A percentile compares a stretch with the other conserved stretches of the same genome.
These are phyloP conservation scores for Steinernema carpocapsae DNA, from an alignment of 2,888 invertebrate genomes.

Conservation along the genomic window DNA sequence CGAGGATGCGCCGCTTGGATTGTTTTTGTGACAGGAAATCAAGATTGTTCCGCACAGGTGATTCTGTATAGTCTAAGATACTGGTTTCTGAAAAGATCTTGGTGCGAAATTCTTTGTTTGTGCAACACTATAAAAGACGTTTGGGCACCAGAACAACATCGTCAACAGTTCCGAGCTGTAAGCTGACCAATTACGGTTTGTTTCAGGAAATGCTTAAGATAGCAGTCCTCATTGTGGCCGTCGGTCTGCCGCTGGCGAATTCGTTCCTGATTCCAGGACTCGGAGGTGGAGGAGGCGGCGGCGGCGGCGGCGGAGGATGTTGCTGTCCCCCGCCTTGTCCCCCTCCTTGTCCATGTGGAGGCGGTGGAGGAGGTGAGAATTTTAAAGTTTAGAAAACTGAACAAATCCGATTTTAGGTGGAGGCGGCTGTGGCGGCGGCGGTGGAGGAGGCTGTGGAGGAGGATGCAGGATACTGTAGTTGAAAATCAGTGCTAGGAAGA, in stretches of 20 bases:
- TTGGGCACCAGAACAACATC: background rate
- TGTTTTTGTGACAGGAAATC: background rate
- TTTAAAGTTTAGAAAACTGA: too few species aligned
- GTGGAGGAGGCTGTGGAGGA: background rate
- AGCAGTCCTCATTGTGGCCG: background rate
- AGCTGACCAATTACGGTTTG: background rate
- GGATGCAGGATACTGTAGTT: too few species aligned
- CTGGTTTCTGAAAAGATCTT: slow-evolving; percentile 51
- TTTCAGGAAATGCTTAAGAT: slow-evolving; percentile 1
- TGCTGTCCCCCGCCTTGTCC: background rate
- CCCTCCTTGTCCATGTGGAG: too few species aligned
- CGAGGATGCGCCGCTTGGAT: too few species aligned
- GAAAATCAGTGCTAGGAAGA: too few species aligned
- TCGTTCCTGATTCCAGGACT: background rate
- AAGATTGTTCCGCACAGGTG: slow-evolving; percentile 55
- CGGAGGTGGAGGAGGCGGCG: background rate
- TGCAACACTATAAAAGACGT: background rate
- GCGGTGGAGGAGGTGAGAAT: background rate
- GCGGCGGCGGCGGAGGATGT: background rate
- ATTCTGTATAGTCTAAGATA: slow-evolving; percentile 58
- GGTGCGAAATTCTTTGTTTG: slow-evolving; percentile 31
- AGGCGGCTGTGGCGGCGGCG: background rate
- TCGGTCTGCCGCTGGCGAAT: background rate
- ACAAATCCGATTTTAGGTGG: too few species aligned
- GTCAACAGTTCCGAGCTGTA: background rate